Evolutionary conservation across 92 coral and sea anemone genomes (phyloP).

Genomic region (Nematostella vectensis): DNA sequence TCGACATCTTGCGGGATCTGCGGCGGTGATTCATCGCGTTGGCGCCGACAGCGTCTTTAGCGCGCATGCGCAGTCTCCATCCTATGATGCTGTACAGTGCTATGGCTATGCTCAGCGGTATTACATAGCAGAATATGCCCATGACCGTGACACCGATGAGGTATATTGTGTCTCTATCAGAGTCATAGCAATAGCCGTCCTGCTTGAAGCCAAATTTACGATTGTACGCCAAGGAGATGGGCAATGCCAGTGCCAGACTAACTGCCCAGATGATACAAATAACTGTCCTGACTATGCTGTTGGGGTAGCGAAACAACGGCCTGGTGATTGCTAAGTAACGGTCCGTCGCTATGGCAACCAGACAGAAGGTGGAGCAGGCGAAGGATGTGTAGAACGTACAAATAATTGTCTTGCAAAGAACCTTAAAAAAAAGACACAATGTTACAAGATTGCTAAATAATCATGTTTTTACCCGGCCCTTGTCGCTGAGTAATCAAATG

Average conservation of each 20-base stretch:
- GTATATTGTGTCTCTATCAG: slow-evolving; percentile 15
- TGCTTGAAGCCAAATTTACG: background rate
- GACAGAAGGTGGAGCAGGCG: slow-evolving; percentile 25
- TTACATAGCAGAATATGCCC: slow-evolving; percentile 18
- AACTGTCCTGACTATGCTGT: slow-evolving; percentile 1
- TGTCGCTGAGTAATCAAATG: too few species aligned
- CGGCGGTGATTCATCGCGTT: background rate
- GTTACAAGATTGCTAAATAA: too few species aligned
- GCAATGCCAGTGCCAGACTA: slow-evolving; percentile 10
- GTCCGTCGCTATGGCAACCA: slow-evolving; percentile 21
- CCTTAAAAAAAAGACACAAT: too few species aligned
- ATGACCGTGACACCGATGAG: slow-evolving; percentile 17
- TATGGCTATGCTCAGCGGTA: slow-evolving; percentile 8
- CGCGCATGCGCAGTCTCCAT: slow-evolving; percentile 17
- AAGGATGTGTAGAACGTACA: slow-evolving; percentile 17
- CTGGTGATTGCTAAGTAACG: slow-evolving; percentile 15
- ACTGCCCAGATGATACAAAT: slow-evolving; percentile 7
- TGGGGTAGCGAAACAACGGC: slow-evolving; percentile 16
- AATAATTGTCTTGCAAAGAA: slow-evolving; percentile 10
- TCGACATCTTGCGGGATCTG: slow-evolving; percentile 9
- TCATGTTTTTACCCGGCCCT: too few species aligned
- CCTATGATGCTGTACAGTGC: slow-evolving; percentile 14
- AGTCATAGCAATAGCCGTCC: slow-evolving; percentile 7
- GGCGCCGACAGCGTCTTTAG: background rate
- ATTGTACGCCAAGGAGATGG: slow-evolving; percentile 5